Conservation (phyloP, 1,140 invertebrate species). For the Zaprionus camerounensis region DNA sequence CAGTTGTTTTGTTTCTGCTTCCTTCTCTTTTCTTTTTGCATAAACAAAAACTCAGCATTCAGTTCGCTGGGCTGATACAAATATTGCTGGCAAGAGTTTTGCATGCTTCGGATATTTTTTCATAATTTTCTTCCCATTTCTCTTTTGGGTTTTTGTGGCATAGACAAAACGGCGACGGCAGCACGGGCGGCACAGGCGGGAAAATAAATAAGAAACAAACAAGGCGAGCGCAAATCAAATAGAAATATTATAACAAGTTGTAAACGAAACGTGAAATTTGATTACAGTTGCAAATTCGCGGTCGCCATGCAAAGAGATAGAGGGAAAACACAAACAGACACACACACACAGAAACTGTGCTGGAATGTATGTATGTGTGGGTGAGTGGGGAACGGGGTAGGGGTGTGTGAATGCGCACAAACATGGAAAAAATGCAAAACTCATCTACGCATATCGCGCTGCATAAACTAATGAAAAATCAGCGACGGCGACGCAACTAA, state of each 20-base stretch:
- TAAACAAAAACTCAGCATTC: slow-evolving; percentile 20
- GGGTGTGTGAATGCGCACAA: not conserved
- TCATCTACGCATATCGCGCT: slow-evolving; percentile 35
- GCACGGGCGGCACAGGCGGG: slow-evolving; percentile 10
- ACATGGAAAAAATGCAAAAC: slow-evolving; percentile 32
- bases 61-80: slow-evolving; percentile 17
- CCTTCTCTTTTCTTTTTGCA: slow-evolving; percentile 10
- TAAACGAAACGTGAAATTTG: slow-evolving; percentile 70
- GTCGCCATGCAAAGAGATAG: slow-evolving; percentile 27
- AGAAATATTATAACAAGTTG: slow-evolving; percentile 62
- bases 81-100: slow-evolving; percentile 56
- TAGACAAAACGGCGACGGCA: slow-evolving; percentile 69
- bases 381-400: not conserved
- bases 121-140: slow-evolving; percentile 30
- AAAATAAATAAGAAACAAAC: slow-evolving; percentile 5
- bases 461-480: slow-evolving; percentile 52
- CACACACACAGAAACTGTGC: not conserved
- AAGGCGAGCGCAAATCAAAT: slow-evolving; percentile 30
- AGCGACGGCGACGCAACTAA: slow-evolving; percentile 25
- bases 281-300: slow-evolving; percentile 63
- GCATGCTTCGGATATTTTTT: slow-evolving; percentile 30
- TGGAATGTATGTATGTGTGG: slow-evolving; percentile 12
- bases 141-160: slow-evolving; percentile 51
- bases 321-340: slow-evolving; percentile 19
- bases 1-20: slow-evolving; percentile 38